Percentiles rank a stretch among this genome's conserved stretches.
Evolutionary conservation across 1,140 invertebrate genomes (phyloP).

Genomic region (Himalopsyche phryganea): DNA sequence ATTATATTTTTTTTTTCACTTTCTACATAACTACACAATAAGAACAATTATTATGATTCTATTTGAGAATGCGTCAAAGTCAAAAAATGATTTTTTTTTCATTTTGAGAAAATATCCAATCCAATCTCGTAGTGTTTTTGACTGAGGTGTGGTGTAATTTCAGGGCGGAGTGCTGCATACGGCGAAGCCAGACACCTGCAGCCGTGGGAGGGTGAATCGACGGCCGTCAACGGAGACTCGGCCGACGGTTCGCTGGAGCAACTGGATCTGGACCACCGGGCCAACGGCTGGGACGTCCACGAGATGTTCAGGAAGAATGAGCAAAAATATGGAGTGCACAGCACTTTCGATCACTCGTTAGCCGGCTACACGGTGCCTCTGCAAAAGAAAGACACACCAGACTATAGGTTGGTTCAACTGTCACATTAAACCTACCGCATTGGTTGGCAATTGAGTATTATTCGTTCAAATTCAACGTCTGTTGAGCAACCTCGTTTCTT

Average conservation of each 20-base stretch:
- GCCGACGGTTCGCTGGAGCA: conserved; percentile 58
- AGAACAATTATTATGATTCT: too few species aligned
- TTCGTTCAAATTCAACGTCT: too few species aligned
- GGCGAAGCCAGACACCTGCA: conserved; percentile 78
- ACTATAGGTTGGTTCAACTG: conserved; percentile 63
- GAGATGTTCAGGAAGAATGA: conserved; percentile 95
- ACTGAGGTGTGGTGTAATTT: too few species aligned
- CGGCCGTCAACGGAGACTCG: conserved; percentile 52
- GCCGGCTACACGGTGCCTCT: conserved; percentile 83
- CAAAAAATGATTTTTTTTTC: too few species aligned
- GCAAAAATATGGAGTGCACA: conserved; percentile 82
- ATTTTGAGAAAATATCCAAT: too few species aligned
- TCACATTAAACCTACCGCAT: not conserved
- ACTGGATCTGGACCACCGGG: conserved; percentile 63
- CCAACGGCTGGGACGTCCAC: conserved; percentile 91
- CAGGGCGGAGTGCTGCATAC: conserved; percentile 27
- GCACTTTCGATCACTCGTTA: conserved; percentile 82
- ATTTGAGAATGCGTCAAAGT: too few species aligned
- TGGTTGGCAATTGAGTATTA: too few species aligned
- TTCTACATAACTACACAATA: too few species aligned
- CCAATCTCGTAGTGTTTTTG: too few species aligned
- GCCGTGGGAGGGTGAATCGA: conserved; percentile 75
- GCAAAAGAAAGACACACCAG: conserved; percentile 78
- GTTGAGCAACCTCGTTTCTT: too few species aligned
- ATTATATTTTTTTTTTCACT: too few species aligned